These are phyloP conservation scores for Gadus macrocephalus DNA, from an alignment of 2,113 vertebrate species.

Conservation along the genomic window DNA sequence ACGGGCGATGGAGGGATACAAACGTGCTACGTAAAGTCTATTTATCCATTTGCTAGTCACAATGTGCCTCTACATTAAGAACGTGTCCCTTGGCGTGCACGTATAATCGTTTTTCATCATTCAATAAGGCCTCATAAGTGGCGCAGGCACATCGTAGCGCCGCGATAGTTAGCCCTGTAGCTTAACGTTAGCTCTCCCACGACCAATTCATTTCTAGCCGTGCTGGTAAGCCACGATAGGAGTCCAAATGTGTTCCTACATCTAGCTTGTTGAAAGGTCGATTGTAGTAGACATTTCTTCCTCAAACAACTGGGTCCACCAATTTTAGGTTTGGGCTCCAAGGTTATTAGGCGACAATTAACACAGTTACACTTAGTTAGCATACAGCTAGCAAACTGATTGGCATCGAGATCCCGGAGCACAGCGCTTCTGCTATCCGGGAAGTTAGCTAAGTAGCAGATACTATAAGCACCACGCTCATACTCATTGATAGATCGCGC, in stretches of 20 bases:
- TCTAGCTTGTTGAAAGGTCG: neutral
- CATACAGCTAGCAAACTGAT: constrained; percentile 46
- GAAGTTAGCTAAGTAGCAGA: constrained; percentile 32
- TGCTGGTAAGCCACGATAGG: constrained; percentile 7
- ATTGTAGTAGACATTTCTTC: neutral
- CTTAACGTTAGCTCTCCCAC: constrained; percentile 40
- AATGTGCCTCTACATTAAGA: too few relatives aligned
- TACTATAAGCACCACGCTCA: constrained; percentile 40
- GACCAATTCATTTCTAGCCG: constrained; percentile 42
- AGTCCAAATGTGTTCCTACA: neutral
- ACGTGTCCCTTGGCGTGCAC: constrained; percentile 16
- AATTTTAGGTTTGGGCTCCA: constrained; percentile 20
- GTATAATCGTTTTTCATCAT: constrained; percentile 47
- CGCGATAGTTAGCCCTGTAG: constrained; percentile 29
- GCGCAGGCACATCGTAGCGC: constrained; percentile 2
- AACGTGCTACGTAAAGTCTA: too few relatives aligned
- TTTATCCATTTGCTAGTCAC: too few relatives aligned
- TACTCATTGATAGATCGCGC: constrained; percentile 17
- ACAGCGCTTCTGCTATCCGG: constrained; percentile 26
- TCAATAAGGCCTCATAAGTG: constrained; percentile 53
- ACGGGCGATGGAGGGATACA: too few relatives aligned
- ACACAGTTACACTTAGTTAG: constrained; percentile 58
- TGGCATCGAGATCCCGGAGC: constrained; percentile 43
- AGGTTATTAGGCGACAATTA: constrained; percentile 65
- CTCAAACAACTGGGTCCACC: neutral